phyloP scores from a whole-genome alignment of 2,797 vertebrate species.

The Potorous gilbertii region DNA sequence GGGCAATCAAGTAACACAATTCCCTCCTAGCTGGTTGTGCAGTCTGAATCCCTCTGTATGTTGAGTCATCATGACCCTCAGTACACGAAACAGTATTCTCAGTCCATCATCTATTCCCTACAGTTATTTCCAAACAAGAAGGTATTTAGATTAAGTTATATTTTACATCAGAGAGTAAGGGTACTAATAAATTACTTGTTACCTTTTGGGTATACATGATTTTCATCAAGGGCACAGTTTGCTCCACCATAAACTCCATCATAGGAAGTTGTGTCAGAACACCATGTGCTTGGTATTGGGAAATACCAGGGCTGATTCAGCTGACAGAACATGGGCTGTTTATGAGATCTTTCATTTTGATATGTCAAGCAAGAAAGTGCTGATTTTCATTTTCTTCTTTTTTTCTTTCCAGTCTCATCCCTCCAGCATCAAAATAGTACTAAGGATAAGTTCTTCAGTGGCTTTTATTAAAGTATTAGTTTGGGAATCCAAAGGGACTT shows the following conservation, averaged over 20 bases:
- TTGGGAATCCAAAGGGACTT: slow-evolving; percentile 31
- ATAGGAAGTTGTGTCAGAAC: slow-evolving; percentile 4
- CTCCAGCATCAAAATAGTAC: background rate
- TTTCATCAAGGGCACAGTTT: slow-evolving; percentile 15
- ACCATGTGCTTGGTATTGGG: background rate
- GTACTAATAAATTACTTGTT: slow-evolving; percentile 6
- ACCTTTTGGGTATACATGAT: background rate
- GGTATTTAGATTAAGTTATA: background rate
- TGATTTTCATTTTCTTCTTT: slow-evolving; percentile 10
- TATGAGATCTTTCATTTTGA: slow-evolving; percentile 46
- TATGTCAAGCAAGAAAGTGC: slow-evolving; percentile 56
- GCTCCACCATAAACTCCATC: background rate
- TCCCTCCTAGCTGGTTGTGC: slow-evolving; percentile 7
- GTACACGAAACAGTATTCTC: background rate
- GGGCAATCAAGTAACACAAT: background rate
- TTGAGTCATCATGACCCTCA: slow-evolving; percentile 34
- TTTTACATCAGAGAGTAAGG: background rate
- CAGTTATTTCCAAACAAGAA: background rate
- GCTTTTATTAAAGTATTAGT: background rate
- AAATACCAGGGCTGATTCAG: background rate
- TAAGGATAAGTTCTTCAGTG: background rate
- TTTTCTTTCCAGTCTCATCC: background rate
- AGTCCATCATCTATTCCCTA: background rate
- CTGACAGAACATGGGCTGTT: slow-evolving; percentile 8
- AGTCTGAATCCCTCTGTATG: slow-evolving; percentile 16